Evolutionary conservation across 1,140 invertebrate genomes (phyloP).

Genomic region (Protaetia brevitarsis): DNA sequence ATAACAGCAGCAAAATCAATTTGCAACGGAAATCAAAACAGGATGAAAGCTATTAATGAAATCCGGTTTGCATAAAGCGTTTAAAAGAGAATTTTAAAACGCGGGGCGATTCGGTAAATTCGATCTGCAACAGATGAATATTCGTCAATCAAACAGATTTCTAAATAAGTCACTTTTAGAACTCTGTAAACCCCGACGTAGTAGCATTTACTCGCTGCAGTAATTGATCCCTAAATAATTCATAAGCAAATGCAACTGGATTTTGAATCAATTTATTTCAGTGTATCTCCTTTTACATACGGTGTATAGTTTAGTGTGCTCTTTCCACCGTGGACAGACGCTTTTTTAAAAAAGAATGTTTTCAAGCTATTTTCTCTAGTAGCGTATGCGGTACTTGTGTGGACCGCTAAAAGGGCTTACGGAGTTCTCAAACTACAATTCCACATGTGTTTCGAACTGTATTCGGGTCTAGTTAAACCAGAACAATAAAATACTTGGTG

Average conservation of each 20-base stretch:
- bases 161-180: slow-evolving; percentile 9
- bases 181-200: not conserved
- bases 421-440: slow-evolving; percentile 15
- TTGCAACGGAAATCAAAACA: not conserved
- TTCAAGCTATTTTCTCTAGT: not conserved
- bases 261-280: slow-evolving; percentile 7
- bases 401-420: slow-evolving; percentile 13
- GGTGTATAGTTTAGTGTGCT: not conserved
- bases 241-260: slow-evolving; percentile 13
- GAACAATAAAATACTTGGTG: slow-evolving; percentile 17
- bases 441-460: slow-evolving; percentile 2
- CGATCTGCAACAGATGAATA: not conserved
- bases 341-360: not conserved
- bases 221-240: slow-evolving; percentile 8
- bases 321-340: not conserved
- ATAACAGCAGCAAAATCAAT: too few relatives aligned
- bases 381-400: not conserved
- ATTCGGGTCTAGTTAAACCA: not conserved
- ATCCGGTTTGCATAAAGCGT: not conserved
- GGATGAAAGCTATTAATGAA: not conserved
- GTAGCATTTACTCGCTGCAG: slow-evolving; percentile 16
- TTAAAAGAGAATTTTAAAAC: not conserved
- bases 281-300: not conserved
- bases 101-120: not conserved
- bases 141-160: slow-evolving; percentile 14